Evolutionary conservation across 2,888 invertebrate genomes (phyloP), one percentile per base, ranked within the genome.

Genomic region (Pseudolycoriella hygida): DNA sequence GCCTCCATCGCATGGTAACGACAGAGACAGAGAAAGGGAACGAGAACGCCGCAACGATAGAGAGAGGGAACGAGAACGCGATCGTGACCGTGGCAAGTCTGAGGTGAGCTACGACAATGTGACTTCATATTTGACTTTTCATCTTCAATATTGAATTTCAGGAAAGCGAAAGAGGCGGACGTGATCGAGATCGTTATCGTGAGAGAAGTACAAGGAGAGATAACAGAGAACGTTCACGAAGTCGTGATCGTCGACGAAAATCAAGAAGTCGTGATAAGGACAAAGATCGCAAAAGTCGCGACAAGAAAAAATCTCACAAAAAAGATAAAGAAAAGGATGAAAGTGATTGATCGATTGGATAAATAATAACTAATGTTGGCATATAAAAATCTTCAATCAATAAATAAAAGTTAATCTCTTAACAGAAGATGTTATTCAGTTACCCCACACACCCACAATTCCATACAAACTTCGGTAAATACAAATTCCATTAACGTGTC

Each of bases 281-380:
- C 31, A 69, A 70, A 46, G 65, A 66, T 32, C 70, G 73, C 3
- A 69, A 81, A 46, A 80, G 80, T 60, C 67, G 68, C 49, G 72
- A 74, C 44, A 79, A 79, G 64, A 80, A 79, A 67, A 72, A 74
- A 60, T 69, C 72, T 14, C 77, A 85, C 56, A 77, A 83, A 34
- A 79, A 84, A 53, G 77, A 78, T 40, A 77, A 78, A 50, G 83
- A 82, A 49, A 40, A 40, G 34, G 34, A 43, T 19, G 43, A 37
- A 10, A 19, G 38, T n/a, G 43, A 43, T 8, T 37, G 34, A n/a
- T n/a, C 4, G 34, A 34, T 25, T 25, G 8, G 8, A 8, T n/a
- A n/a, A n/a, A n/a, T n/a, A n/a, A n/a, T n/a, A n/a, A n/a, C n/a
- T n/a, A n/a, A n/a, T n/a, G n/a, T n/a, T n/a, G n/a, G n/a, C n/a